phyloP scores from a whole-genome alignment of 2,888 invertebrate genomes.

The Himalopsyche japonica region DNA sequence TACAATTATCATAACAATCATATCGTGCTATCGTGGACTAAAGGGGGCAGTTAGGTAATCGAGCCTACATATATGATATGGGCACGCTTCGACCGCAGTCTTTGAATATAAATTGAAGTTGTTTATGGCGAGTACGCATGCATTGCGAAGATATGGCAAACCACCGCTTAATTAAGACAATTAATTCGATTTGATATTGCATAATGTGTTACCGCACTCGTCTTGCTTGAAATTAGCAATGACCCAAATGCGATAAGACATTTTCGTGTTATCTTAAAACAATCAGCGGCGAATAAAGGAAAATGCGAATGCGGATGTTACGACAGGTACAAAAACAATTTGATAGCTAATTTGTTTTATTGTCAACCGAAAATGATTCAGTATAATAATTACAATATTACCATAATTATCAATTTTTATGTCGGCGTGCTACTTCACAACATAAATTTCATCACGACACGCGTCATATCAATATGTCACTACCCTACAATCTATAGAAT shows the following conservation, averaged over 20 bases:
- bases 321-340: not conserved
- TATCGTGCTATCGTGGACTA: not conserved
- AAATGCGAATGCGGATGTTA: not conserved
- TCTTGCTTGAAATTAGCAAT: constrained; percentile 25
- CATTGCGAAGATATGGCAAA: constrained; percentile 14
- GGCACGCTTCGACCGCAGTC: not conserved
- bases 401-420: too few relatives aligned
- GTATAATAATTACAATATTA: too few relatives aligned
- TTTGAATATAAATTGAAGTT: not conserved
- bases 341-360: too few relatives aligned
- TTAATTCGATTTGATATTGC: constrained; percentile 23
- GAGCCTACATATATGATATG: not conserved
- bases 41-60: not conserved
- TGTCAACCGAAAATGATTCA: too few relatives aligned
- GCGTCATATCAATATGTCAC: too few relatives aligned
- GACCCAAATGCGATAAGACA: constrained; percentile 18
- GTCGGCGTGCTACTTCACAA: too few relatives aligned
- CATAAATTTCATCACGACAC: too few relatives aligned
- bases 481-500: too few relatives aligned
- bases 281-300: not conserved
- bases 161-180: constrained; percentile 26
- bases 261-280: not conserved
- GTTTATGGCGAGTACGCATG: constrained; percentile 6
- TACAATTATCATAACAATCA: too few relatives aligned
- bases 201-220: constrained; percentile 17